Evolutionary conservation across 2,888 invertebrate species (phyloP).

Genomic region (Standfussiana lucernea): DNA sequence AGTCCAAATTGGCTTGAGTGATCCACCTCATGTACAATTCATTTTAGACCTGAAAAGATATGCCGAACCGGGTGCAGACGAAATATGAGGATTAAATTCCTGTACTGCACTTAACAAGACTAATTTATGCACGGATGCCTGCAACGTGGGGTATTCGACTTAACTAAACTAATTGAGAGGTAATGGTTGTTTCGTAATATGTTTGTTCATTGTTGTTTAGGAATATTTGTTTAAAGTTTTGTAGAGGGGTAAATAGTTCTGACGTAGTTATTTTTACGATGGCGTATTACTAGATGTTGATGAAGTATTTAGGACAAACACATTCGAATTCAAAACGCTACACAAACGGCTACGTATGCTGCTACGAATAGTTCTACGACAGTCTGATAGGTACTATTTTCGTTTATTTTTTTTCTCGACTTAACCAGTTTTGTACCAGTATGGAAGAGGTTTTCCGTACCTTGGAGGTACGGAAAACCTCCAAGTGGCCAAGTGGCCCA

Average conservation of each 20-base stretch:
- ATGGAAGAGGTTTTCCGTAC: background rate
- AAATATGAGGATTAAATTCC: slow-evolving; percentile 91
- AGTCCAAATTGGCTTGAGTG: slow-evolving; percentile 75
- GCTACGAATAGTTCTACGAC: slow-evolving; percentile 1
- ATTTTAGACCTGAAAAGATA: slow-evolving; percentile 88
- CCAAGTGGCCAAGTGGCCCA: too few species aligned
- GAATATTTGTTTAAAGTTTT: slow-evolving; percentile 33
- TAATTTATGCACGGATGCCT: slow-evolving; percentile 88
- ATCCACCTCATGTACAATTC: slow-evolving; percentile 75
- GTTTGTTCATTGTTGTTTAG: slow-evolving; percentile 67
- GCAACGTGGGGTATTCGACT: slow-evolving; percentile 77
- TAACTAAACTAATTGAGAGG: slow-evolving; percentile 89
- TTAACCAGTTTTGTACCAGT: background rate
- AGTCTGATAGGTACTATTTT: background rate
- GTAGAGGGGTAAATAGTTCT: background rate
- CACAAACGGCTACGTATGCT: background rate
- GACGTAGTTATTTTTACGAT: background rate
- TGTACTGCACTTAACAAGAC: slow-evolving; percentile 90
- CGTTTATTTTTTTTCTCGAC: background rate
- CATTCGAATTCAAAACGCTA: background rate
- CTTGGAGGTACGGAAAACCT: too few species aligned
- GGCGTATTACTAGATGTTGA: background rate
- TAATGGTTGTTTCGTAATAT: slow-evolving; percentile 83
- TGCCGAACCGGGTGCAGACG: slow-evolving; percentile 87
- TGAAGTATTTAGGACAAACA: background rate